Evolutionary conservation across 2,797 vertebrate species (phyloP).

Genomic region (Alosa sapidissima): DNA sequence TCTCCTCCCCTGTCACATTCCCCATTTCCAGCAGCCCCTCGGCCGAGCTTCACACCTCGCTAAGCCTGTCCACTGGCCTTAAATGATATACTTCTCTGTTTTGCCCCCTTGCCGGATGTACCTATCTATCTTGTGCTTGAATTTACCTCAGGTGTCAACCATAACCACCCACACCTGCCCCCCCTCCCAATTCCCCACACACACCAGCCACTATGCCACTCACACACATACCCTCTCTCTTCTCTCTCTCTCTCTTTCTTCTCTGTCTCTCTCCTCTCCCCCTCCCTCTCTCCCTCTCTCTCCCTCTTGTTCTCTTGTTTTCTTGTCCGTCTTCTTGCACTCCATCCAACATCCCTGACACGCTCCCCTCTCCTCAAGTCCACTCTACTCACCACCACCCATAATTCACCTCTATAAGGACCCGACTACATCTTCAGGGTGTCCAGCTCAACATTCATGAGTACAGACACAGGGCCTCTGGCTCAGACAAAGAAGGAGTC

Average conservation of each 20-base stretch:
- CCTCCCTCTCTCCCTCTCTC: not conserved
- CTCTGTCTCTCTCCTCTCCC: too few relatives aligned
- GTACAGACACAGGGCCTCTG: conserved; percentile 1
- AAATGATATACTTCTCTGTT: conserved; percentile 19
- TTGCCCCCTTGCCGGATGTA: conserved; percentile 2
- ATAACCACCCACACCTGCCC: not conserved
- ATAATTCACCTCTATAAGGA: not conserved
- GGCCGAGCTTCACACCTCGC: not conserved
- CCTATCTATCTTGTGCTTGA: conserved; percentile 20
- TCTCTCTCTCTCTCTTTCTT: not conserved
- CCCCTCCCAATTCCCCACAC: not conserved
- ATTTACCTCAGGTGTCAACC: conserved; percentile 19
- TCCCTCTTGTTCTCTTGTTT: not conserved
- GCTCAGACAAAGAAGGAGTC: conserved; percentile 19
- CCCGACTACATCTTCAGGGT: not conserved
- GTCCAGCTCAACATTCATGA: not conserved
- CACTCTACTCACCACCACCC: not conserved
- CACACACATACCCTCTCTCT: not conserved
- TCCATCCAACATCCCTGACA: not conserved
- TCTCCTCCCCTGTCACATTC: not conserved
- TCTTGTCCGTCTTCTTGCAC: not conserved
- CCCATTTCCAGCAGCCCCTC: not conserved
- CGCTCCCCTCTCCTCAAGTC: not conserved
- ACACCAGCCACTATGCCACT: not conserved
- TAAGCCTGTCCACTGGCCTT: conserved; percentile 19